phyloP scores from a whole-genome alignment of 2,888 invertebrate species.

The Nymphalis c-album region DNA sequence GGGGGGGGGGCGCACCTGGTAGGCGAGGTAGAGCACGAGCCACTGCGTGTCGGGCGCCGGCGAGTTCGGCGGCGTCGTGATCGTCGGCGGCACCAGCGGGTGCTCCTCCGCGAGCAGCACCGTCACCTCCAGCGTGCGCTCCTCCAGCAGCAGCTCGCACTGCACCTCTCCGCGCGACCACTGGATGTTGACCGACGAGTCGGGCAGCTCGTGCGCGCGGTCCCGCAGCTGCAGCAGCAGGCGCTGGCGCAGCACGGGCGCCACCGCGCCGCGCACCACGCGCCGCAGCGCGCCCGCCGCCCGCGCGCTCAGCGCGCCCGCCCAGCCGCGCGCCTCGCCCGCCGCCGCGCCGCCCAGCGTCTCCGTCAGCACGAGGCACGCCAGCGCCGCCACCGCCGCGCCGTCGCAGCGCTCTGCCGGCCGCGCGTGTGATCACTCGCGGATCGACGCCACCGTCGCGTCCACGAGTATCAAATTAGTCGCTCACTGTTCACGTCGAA shows the following conservation, averaged over 20 bases:
- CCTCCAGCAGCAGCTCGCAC: slow-evolving; percentile 91
- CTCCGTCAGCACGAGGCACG: slow-evolving; percentile 84
- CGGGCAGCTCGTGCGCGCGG: slow-evolving; percentile 32
- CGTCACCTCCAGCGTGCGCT: slow-evolving; percentile 88
- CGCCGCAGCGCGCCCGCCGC: slow-evolving; percentile 89
- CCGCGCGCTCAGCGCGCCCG: slow-evolving; percentile 83
- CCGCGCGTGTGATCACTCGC: too few relatives aligned
- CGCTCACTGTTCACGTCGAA: slow-evolving; percentile 28
- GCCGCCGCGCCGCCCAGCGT: slow-evolving; percentile 78
- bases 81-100: slow-evolving; percentile 86
- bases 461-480: neutral
- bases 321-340: slow-evolving; percentile 82
- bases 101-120: slow-evolving; percentile 90
- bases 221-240: slow-evolving; percentile 35
- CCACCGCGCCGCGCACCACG: slow-evolving; percentile 39
- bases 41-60: slow-evolving; percentile 52
- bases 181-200: slow-evolving; percentile 36
- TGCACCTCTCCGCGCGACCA: slow-evolving; percentile 83
- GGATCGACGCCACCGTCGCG: neutral
- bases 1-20: slow-evolving; percentile 83
- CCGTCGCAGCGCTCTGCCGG: slow-evolving; percentile 28
- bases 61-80: slow-evolving; percentile 46
- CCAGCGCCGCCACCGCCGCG: slow-evolving; percentile 79
- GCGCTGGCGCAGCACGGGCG: slow-evolving; percentile 58
- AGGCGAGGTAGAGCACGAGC: slow-evolving; percentile 91